phyloP scores from a whole-genome alignment of 2,888 invertebrate species.

The Helobdella robusta region DNA sequence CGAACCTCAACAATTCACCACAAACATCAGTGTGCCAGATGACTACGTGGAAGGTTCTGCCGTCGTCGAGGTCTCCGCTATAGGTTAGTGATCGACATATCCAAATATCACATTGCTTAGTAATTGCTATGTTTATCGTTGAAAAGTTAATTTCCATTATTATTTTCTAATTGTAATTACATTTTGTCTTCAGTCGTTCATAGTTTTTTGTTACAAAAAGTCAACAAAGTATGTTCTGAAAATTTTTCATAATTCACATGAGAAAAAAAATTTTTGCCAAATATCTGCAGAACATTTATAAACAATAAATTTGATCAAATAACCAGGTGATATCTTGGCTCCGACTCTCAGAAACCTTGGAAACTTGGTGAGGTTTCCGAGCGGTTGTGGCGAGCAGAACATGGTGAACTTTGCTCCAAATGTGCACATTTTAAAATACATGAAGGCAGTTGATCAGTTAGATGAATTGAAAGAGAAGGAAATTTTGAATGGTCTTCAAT shows the following conservation, averaged over 20 bases:
- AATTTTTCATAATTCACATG: too few relatives aligned
- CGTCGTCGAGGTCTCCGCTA: not conserved
- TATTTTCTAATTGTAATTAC: too few relatives aligned
- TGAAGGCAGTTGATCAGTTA: constrained; percentile 53
- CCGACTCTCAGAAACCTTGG: constrained; percentile 68
- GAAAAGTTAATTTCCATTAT: too few relatives aligned
- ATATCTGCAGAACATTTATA: not conserved
- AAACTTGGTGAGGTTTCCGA: constrained; percentile 66
- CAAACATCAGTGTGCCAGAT: not conserved
- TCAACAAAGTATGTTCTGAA: too few relatives aligned
- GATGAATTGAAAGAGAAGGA: not conserved
- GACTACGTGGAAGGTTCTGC: constrained; percentile 2
- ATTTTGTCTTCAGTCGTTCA: too few relatives aligned
- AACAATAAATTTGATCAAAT: not conserved
- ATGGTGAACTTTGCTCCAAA: constrained; percentile 85
- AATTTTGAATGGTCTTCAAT: not conserved
- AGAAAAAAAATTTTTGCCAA: not conserved
- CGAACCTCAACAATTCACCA: not conserved
- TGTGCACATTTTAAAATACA: constrained; percentile 73
- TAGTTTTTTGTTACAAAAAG: not conserved
- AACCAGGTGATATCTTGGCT: constrained; percentile 65
- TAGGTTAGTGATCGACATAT: not conserved
- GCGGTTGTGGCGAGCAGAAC: constrained; percentile 86
- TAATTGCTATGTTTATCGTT: not conserved
- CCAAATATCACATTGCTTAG: not conserved